A percentile compares a stretch with the other conserved stretches of the same genome.
Evolutionary conservation across 2,888 invertebrate species (phyloP).

Genomic region (Meganola albula): DNA sequence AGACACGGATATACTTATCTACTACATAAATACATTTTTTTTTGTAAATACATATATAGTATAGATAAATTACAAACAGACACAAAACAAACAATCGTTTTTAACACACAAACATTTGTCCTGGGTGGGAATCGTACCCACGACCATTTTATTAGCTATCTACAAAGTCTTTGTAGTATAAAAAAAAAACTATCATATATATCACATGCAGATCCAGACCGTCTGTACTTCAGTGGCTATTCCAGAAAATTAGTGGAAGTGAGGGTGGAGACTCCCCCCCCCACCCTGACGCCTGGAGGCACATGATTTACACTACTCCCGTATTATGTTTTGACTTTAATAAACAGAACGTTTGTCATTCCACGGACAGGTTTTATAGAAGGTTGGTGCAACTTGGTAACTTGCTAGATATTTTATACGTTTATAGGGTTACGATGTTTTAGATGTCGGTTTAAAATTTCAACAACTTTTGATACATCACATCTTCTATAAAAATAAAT

Average conservation of each 20-base stretch:
- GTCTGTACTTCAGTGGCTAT: slow-evolving; percentile 65
- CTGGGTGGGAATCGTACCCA: too few relatives aligned
- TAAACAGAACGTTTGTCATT: slow-evolving; percentile 76
- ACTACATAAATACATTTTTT: too few relatives aligned
- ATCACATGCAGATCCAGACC: slow-evolving; percentile 42
- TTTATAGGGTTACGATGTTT: neutral
- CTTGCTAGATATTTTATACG: neutral
- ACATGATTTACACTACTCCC: slow-evolving; percentile 81
- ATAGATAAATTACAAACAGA: too few relatives aligned
- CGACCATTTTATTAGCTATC: too few relatives aligned
- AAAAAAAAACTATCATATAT: slow-evolving; percentile 10
- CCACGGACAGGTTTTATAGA: slow-evolving; percentile 39
- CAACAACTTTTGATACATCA: too few relatives aligned
- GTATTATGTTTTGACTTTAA: slow-evolving; percentile 81
- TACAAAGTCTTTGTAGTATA: neutral
- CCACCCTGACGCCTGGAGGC: slow-evolving; percentile 52
- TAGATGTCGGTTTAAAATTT: too few relatives aligned
- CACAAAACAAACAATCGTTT: too few relatives aligned
- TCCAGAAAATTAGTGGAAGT: slow-evolving; percentile 72
- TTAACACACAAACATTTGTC: too few relatives aligned
- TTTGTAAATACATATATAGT: too few relatives aligned
- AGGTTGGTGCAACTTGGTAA: neutral
- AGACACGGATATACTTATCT: too few relatives aligned
- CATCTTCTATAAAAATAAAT: too few relatives aligned
- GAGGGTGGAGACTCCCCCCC: slow-evolving; percentile 34